Evolutionary conservation across 2,888 invertebrate species (phyloP).

Genomic region (Carpatolechia fugitivella): DNA sequence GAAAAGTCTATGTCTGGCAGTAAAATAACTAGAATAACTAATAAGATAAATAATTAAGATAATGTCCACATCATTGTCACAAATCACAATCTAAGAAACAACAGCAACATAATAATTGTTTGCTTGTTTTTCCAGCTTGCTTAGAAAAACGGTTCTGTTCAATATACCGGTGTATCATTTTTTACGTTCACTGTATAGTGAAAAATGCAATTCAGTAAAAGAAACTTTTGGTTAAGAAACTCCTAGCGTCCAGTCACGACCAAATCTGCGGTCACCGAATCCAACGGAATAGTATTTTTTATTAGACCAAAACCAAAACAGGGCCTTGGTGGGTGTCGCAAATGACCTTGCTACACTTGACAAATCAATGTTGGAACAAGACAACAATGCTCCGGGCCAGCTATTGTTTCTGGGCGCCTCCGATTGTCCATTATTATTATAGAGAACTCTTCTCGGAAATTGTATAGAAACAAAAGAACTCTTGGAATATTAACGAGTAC

Average conservation of each 20-base stretch:
- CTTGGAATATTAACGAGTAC: not conserved
- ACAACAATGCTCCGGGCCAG: constrained; percentile 50
- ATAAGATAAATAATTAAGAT: no score
- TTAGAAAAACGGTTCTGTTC: no score
- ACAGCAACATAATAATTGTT: no score
- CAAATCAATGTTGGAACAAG: constrained; percentile 38
- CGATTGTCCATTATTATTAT: constrained; percentile 3
- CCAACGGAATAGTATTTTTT: constrained; percentile 1
- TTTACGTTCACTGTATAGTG: not conserved
- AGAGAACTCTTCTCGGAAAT: not conserved
- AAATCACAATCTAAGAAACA: no score
- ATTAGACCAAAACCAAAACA: constrained; percentile 10
- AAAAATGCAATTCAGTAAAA: no score
- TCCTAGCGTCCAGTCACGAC: not conserved
- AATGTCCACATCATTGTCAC: no score
- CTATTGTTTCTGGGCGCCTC: constrained; percentile 50
- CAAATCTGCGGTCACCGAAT: not conserved
- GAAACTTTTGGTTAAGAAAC: no score
- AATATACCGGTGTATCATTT: no score
- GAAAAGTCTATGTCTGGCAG: no score
- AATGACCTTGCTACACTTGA: constrained; percentile 45
- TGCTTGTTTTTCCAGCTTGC: no score
- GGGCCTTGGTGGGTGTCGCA: constrained; percentile 39
- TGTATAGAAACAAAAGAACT: not conserved
- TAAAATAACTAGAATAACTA: no score